A percentile compares a stretch with the other conserved stretches of the same genome.
phyloP scores from a whole-genome alignment of 2,797 vertebrate genomes.

The Pipistrellus kuhlii region DNA sequence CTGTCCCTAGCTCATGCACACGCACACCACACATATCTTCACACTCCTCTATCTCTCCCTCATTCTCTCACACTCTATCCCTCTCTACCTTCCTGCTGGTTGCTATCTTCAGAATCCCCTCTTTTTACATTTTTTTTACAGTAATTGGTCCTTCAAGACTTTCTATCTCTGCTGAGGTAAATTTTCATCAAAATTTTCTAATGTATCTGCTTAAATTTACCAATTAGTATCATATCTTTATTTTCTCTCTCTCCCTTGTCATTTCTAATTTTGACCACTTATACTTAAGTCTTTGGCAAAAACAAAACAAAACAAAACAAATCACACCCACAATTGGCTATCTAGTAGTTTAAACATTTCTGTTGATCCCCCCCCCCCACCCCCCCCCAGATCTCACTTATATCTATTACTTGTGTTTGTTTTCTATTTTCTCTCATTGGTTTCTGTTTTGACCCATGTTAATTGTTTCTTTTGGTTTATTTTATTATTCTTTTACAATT shows the following conservation, averaged over 20 bases:
- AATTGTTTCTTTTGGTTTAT: background rate
- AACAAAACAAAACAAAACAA: background rate
- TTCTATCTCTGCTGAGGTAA: background rate
- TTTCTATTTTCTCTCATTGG: background rate
- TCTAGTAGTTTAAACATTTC: background rate
- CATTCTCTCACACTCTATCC: too few species aligned
- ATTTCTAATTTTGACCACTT: conserved; percentile 11
- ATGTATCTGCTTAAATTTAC: background rate
- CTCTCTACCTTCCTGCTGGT: too few species aligned
- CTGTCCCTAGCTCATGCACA: too few species aligned
- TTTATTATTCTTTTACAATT: background rate
- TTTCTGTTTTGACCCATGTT: background rate
- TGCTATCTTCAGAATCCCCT: too few species aligned
- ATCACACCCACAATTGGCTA: background rate
- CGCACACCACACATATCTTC: too few species aligned
- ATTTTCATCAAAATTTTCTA: conserved; percentile 22
- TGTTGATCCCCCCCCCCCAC: background rate
- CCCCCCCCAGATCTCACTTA: background rate
- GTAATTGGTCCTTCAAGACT: background rate
- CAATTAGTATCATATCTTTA: background rate
- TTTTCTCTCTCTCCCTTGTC: background rate
- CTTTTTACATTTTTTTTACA: background rate
- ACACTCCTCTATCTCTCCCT: too few species aligned
- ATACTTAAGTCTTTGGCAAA: background rate
- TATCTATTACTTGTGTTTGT: background rate